Evolutionary conservation across 2,797 vertebrate genomes (phyloP).

Genomic region (Protonibea diacanthus): DNA sequence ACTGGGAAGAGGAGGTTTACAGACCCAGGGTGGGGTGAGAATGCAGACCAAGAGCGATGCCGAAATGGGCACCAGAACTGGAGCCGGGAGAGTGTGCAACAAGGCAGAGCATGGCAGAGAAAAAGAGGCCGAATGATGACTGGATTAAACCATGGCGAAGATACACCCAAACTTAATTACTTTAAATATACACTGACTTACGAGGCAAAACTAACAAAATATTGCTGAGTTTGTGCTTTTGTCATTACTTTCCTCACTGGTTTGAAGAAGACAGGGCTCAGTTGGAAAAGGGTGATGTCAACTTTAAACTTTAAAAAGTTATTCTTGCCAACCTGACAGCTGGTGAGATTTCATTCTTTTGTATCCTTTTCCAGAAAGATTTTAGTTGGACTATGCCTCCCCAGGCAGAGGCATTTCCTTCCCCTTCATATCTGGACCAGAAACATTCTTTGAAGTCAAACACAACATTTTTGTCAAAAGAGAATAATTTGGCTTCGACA

Average conservation of each 20-base stretch:
- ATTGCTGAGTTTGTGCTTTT: too few relatives aligned
- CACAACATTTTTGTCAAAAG: constrained; percentile 1
- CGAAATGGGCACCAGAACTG: too few relatives aligned
- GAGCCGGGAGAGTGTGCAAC: too few relatives aligned
- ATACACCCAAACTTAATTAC: not conserved
- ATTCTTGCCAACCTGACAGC: constrained; percentile 1
- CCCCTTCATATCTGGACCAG: constrained; percentile 5
- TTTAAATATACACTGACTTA: not conserved
- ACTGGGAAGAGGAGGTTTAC: too few relatives aligned
- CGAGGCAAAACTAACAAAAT: too few relatives aligned
- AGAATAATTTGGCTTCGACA: not conserved
- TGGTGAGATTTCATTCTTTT: not conserved
- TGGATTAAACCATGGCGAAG: not conserved
- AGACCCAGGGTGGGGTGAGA: too few relatives aligned
- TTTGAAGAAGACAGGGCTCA: not conserved
- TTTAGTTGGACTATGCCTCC: not conserved
- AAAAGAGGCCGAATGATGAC: too few relatives aligned
- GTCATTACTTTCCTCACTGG: too few relatives aligned
- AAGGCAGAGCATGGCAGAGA: too few relatives aligned
- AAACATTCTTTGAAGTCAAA: constrained; percentile 9
- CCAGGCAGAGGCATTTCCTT: not conserved
- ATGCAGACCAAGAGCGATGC: too few relatives aligned
- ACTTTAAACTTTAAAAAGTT: constrained; percentile 8
- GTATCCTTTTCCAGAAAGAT: not conserved
- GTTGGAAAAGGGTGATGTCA: not conserved